phyloP scores from a whole-genome alignment of 2,888 invertebrate species.

The Holacanthella duospinosa region DNA sequence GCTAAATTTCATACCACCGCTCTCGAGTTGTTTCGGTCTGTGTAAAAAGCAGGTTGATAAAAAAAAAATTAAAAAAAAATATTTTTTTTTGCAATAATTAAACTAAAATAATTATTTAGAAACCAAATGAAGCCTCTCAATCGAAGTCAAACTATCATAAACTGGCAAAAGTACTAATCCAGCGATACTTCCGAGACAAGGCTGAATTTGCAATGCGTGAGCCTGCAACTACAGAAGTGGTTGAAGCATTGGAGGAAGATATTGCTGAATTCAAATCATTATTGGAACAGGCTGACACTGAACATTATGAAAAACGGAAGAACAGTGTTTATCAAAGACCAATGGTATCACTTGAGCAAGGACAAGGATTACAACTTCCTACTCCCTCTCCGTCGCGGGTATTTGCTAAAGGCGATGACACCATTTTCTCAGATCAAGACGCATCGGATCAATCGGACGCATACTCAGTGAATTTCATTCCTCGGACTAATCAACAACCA shows the following conservation, averaged over 20 bases:
- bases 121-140: not conserved
- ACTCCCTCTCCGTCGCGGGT: too few relatives aligned
- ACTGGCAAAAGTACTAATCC: slow-evolving; percentile 9
- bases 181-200: slow-evolving; percentile 15
- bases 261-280: slow-evolving; percentile 9
- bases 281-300: not conserved
- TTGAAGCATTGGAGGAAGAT: slow-evolving; percentile 8
- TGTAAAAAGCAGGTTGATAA: not conserved
- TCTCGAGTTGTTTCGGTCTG: not conserved
- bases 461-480: too few relatives aligned
- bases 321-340: too few relatives aligned
- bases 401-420: too few relatives aligned
- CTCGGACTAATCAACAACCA: too few relatives aligned
- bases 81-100: too few relatives aligned
- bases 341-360: too few relatives aligned
- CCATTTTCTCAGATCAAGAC: too few relatives aligned
- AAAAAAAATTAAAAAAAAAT: too few relatives aligned
- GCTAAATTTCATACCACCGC: slow-evolving; percentile 12
- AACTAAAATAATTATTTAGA: too few relatives aligned
- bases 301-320: not conserved
- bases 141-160: slow-evolving; percentile 9
- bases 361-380: too few relatives aligned
- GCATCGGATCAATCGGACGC: too few relatives aligned
- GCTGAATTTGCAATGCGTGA: not conserved
- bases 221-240: not conserved